Evolutionary conservation across 1,140 invertebrate genomes (phyloP).

Genomic region (Drosophila nannoptera): DNA sequence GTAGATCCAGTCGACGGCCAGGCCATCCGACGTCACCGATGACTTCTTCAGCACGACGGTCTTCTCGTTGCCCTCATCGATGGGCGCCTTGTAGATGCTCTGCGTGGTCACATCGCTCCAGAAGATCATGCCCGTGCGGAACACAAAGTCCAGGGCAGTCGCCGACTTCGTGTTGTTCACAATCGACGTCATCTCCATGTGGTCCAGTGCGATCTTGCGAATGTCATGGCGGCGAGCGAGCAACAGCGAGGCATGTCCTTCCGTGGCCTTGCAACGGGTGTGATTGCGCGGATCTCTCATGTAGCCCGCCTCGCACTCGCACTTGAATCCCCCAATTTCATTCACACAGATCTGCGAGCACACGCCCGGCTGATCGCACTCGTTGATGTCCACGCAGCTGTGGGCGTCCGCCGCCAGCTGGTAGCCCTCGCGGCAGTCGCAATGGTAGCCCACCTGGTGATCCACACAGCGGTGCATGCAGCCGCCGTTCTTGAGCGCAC

Average conservation of each 20-base stretch:
- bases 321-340: slow-evolving; percentile 94
- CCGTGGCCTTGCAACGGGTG: slow-evolving; percentile 91
- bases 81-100: slow-evolving; percentile 95
- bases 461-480: slow-evolving; percentile 91
- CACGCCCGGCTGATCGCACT: slow-evolving; percentile 93
- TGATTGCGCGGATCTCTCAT: slow-evolving; percentile 89
- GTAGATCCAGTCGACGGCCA: slow-evolving; percentile 98
- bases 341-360: slow-evolving; percentile 97
- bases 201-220: slow-evolving; percentile 92
- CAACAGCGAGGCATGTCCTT: slow-evolving; percentile 90
- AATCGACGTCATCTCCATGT: slow-evolving; percentile 93
- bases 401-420: slow-evolving; percentile 84
- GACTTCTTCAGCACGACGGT: slow-evolving; percentile 90
- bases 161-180: slow-evolving; percentile 92
- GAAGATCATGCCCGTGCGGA: slow-evolving; percentile 93
- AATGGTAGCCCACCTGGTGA: slow-evolving; percentile 87
- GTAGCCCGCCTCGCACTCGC: slow-evolving; percentile 93
- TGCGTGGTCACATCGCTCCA: slow-evolving; percentile 96
- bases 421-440: slow-evolving; percentile 88
- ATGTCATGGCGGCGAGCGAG: slow-evolving; percentile 93
- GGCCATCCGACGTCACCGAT: slow-evolving; percentile 92
- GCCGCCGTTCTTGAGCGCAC: slow-evolving; percentile 88
- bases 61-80: slow-evolving; percentile 92
- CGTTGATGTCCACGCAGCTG: slow-evolving; percentile 94
- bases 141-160: slow-evolving; percentile 93